These are phyloP conservation scores for Oscheius onirici DNA, from an alignment of 2,888 invertebrate genomes.

Conservation along the genomic window DNA sequence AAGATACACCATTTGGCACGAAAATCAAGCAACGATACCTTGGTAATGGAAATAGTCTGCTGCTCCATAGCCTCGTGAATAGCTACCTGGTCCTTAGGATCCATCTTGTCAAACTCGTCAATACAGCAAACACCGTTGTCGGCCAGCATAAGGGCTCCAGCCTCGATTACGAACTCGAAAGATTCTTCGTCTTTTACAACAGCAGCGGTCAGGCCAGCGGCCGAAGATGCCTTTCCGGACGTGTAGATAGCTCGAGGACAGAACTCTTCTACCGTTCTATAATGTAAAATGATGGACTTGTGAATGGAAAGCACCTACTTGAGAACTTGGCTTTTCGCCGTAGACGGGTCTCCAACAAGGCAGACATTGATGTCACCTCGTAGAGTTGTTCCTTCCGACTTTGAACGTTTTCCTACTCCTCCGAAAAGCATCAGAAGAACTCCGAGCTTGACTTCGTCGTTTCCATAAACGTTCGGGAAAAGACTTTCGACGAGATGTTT, in stretches of 20 bases:
- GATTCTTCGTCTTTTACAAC: constrained; percentile 97
- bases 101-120: constrained; percentile 99
- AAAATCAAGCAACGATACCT: constrained; percentile 73
- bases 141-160: constrained; percentile 98
- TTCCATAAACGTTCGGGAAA: constrained; percentile 92
- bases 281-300: no score
- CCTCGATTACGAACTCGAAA: constrained; percentile 98
- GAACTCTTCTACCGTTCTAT: constrained; percentile 83
- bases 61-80: constrained; percentile 99
- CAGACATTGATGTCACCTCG: constrained; percentile 97
- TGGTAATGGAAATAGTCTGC: constrained; percentile 97
- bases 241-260: constrained; percentile 96
- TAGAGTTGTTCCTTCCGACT: constrained; percentile 80
- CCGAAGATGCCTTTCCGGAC: constrained; percentile 95
- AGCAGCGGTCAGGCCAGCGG: constrained; percentile 97
- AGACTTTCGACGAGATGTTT: constrained; percentile 88
- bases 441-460: constrained; percentile 72
- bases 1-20: not conserved
- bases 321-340: constrained; percentile 95
- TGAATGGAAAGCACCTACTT: no score
- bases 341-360: constrained; percentile 97
- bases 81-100: constrained; percentile 88
- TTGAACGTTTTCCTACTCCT: constrained; percentile 92
- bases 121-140: constrained; percentile 82
- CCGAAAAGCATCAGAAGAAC: constrained; percentile 94